phyloP scores from a whole-genome alignment of 2,888 invertebrate species.

The Trissolcus brochymenae region DNA sequence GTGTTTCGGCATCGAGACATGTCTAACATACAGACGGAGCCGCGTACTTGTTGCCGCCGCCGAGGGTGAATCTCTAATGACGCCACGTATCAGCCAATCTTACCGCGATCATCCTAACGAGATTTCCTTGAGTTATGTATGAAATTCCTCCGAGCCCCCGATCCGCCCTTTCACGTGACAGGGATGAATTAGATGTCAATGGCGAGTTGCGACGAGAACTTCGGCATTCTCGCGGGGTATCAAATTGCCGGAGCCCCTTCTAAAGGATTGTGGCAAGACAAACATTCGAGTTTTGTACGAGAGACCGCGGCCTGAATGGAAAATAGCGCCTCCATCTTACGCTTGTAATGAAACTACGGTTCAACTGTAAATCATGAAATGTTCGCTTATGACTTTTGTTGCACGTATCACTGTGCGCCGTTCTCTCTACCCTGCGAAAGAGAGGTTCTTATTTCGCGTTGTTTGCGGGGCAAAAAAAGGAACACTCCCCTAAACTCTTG shows the following conservation, averaged over 20 bases:
- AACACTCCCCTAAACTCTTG: conserved; percentile 42
- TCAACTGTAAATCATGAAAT: conserved; percentile 36
- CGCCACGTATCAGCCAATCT: conserved; percentile 53
- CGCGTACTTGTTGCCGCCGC: conserved; percentile 53
- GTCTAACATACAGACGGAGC: conserved; percentile 40
- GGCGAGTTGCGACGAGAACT: conserved; percentile 4
- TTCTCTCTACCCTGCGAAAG: neutral
- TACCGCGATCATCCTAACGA: conserved; percentile 55
- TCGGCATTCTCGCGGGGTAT: neutral
- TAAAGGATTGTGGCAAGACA: too few relatives aligned
- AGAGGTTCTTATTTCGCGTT: conserved; percentile 49
- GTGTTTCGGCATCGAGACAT: conserved; percentile 49
- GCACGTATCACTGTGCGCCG: conserved; percentile 29
- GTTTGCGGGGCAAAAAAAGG: conserved; percentile 36
- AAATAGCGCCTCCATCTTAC: neutral
- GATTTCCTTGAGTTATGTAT: conserved; percentile 54
- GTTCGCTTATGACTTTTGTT: conserved; percentile 45
- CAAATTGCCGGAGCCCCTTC: neutral
- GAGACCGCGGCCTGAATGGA: neutral
- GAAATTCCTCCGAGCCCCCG: conserved; percentile 12
- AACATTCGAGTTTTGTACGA: neutral
- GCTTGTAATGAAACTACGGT: conserved; percentile 5
- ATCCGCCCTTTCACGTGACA: conserved; percentile 28
- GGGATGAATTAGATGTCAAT: conserved; percentile 48
- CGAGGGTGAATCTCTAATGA: conserved; percentile 59